Evolutionary conservation across 1,140 invertebrate genomes (phyloP), one percentile per base, ranked within the genome.

Genomic region (Meloidogyne floridensis): DNA sequence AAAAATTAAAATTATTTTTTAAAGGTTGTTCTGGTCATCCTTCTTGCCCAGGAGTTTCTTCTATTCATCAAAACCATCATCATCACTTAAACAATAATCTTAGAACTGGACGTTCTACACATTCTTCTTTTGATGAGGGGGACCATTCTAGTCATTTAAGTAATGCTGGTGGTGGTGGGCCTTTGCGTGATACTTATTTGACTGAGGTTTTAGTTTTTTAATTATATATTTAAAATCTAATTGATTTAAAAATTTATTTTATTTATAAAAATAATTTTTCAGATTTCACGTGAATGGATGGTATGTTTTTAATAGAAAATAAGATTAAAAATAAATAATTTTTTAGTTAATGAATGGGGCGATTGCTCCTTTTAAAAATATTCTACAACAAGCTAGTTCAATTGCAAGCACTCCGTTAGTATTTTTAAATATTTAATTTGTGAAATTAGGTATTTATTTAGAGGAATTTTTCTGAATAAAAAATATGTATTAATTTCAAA

Each of bases 201-300:
- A 78, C 77, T n/a, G 77, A 78, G 59, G 77, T 78, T 11, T 43
- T 51, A 32, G 32, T 32, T 13, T 59, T 59, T 56, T 11, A 59
- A 59, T 59, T 20, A 51, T 4, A 13, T 43, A 71, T 56, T 7
- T 47, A 8, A 71, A 32, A 32, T 32, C 32, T 32, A 32, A 32
- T 32, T 32, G 2, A 32, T 32, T 32, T 32, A 32, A 32, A 32
- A 32, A 32, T 32, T 32, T 32, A 20, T 20, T 20, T 70, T 43
- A 70, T 65, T 32, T 70, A 15, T 43, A 15, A 15, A 9, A 72
- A 32, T 7, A 0, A 72, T 65, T n/a, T 69, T 80, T 80, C n/a
- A 81, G 80, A 81, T 81, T 32, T 81, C 80, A 43, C 73, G 72
- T 11, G 80, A 78, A 70, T 78, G 77, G 77, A 78, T 78, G 77